These are phyloP conservation scores for Nannospalax galili DNA, from an alignment of 2,113 vertebrate species.

Conservation along the genomic window DNA sequence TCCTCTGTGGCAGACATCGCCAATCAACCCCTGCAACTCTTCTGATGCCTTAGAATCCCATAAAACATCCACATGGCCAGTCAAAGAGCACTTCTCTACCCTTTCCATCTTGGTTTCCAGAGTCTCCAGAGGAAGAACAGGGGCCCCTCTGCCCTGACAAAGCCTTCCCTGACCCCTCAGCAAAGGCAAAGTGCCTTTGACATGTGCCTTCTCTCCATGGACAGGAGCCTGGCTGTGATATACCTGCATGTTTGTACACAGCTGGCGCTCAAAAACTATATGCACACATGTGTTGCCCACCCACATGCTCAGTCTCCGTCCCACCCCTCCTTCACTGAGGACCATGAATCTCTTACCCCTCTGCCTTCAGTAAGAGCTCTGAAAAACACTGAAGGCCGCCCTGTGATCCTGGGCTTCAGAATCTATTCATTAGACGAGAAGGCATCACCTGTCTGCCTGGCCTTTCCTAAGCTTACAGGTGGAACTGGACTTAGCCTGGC, in stretches of 20 bases:
- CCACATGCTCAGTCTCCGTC: neutral
- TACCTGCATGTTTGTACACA: fast-evolving
- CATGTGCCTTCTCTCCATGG: fast-evolving
- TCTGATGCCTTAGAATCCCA: too few species aligned
- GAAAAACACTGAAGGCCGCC: neutral
- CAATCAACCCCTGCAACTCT: fast-evolving
- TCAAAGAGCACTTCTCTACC: neutral
- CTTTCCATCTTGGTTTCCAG: neutral
- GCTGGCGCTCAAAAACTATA: neutral
- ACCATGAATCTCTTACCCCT: fast-evolving
- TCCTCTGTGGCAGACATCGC: neutral
- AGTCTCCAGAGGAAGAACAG: neutral
- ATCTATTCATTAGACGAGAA: too few species aligned
- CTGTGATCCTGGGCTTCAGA: fast-evolving
- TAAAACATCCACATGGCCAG: too few species aligned
- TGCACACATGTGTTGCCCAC: fast-evolving
- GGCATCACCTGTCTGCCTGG: fast-evolving
- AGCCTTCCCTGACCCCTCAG: neutral
- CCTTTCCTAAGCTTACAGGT: fast-evolving
- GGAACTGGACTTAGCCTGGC: neutral
- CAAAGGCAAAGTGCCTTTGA: neutral
- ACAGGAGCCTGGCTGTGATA: neutral
- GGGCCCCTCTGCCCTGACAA: neutral
- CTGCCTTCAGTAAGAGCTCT: neutral
- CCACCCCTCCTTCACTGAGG: neutral